phyloP scores from a whole-genome alignment of 2,888 invertebrate genomes.

The Tolmerus cingulatus region DNA sequence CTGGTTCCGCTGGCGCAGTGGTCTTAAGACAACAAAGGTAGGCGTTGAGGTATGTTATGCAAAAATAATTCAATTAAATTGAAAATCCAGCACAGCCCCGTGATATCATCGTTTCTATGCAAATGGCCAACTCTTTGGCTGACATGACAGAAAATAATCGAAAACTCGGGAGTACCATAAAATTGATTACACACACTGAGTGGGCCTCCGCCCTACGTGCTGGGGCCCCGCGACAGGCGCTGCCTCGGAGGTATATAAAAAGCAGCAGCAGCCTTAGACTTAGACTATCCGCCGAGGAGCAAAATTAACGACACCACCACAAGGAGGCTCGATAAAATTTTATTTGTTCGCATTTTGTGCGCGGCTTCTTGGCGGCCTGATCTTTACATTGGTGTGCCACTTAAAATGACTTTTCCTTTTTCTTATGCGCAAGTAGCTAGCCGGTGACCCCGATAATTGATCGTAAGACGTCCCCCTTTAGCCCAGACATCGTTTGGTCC shows the following conservation, averaged over 20 bases:
- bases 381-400: not conserved
- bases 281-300: not conserved
- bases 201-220: slow-evolving; percentile 33
- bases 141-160: slow-evolving; percentile 37
- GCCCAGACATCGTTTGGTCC: not conserved
- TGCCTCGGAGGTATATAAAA: not conserved
- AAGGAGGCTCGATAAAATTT: slow-evolving; percentile 37
- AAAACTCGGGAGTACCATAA: slow-evolving; percentile 38
- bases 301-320: slow-evolving; percentile 40
- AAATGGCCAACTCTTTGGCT: slow-evolving; percentile 1
- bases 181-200: slow-evolving; percentile 31
- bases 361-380: not conserved
- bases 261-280: too few species aligned
- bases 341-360: not conserved
- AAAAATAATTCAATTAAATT: slow-evolving; percentile 41
- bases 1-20: not conserved
- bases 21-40: slow-evolving; percentile 30
- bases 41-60: slow-evolving; percentile 35
- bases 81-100: slow-evolving; percentile 29
- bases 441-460: slow-evolving; percentile 29
- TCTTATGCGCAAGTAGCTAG: slow-evolving; percentile 34
- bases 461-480: slow-evolving; percentile 14
- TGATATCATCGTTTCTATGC: slow-evolving; percentile 42
- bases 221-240: not conserved
- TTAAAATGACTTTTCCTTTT: slow-evolving; percentile 35